These are phyloP conservation scores for Cyclophora albipunctata DNA, from an alignment of 2,888 invertebrate genomes.

Conservation along the genomic window DNA sequence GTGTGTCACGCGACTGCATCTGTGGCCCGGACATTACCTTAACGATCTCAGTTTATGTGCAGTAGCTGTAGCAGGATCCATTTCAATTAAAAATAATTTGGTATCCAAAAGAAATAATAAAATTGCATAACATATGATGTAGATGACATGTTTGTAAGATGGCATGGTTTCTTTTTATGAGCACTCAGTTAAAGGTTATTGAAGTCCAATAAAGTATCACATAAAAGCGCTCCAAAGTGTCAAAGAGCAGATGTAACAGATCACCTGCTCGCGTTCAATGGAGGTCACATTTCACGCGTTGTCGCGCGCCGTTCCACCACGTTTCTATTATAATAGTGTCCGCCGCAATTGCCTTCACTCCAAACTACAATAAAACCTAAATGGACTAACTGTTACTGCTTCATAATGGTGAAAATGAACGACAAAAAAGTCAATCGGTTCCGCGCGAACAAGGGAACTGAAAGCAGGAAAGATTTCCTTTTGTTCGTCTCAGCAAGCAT, in stretches of 20 bases:
- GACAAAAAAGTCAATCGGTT: conserved; percentile 12
- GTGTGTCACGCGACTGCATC: conserved; percentile 15
- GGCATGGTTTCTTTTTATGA: no score
- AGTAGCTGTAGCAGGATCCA: no score
- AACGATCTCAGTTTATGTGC: no score
- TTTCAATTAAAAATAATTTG: no score
- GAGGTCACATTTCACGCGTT: conserved; percentile 35
- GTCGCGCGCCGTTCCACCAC: conserved; percentile 31
- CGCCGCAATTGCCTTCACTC: conserved; percentile 13
- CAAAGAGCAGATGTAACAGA: conserved; percentile 14
- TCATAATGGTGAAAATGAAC: conserved; percentile 13
- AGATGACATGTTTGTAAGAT: no score
- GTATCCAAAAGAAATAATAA: no score
- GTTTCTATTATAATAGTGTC: conserved; percentile 29
- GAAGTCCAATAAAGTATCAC: no score
- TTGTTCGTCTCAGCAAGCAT: background rate
- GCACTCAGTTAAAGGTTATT: no score
- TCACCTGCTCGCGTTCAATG: conserved; percentile 18
- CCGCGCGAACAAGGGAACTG: conserved; percentile 1
- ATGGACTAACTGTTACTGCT: conserved; percentile 13
- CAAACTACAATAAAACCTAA: conserved; percentile 7
- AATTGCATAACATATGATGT: no score
- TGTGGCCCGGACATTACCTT: background rate
- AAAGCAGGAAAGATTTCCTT: background rate
- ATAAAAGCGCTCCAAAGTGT: background rate